Evolutionary conservation across 2,113 vertebrate species (phyloP).

Genomic region (Gasterosteus nipponicus): DNA sequence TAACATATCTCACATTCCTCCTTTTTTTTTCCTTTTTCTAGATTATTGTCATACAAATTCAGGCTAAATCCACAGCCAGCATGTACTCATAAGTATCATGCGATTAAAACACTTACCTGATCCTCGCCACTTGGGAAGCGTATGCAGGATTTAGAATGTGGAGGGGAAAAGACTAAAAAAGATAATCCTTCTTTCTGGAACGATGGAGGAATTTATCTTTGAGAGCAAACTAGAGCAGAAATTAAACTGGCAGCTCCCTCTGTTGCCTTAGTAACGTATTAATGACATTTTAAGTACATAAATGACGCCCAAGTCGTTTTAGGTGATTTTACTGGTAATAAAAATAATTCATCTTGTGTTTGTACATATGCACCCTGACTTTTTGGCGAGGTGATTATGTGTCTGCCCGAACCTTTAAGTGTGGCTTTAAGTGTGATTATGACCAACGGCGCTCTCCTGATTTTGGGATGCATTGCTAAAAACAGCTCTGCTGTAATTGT

Average conservation of each 20-base stretch:
- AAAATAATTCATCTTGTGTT: conserved; percentile 53
- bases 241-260: conserved; percentile 67
- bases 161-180: conserved; percentile 53
- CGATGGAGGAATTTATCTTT: conserved; percentile 59
- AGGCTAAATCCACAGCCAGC: conserved; percentile 56
- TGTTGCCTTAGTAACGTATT: conserved; percentile 81
- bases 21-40: conserved; percentile 19
- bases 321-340: conserved; percentile 54
- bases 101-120: conserved; percentile 74
- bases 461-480: conserved; percentile 35
- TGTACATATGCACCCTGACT: conserved; percentile 37
- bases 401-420: conserved; percentile 56
- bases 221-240: conserved; percentile 61
- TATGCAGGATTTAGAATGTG: conserved; percentile 54
- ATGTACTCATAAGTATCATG: conserved; percentile 55
- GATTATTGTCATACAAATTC: conserved; percentile 56
- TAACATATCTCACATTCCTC: neutral
- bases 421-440: conserved; percentile 42
- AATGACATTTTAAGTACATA: conserved; percentile 81
- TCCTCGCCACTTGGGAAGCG: conserved; percentile 59
- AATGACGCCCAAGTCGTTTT: conserved; percentile 67
- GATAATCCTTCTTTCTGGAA: conserved; percentile 66
- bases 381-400: conserved; percentile 58
- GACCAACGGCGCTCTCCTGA: conserved; percentile 47
- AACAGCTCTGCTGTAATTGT: conserved; percentile 60